Evolutionary conservation across 1,140 invertebrate species (phyloP), one percentile per base, ranked within the genome.

Genomic region (Sycophila sp.): DNA sequence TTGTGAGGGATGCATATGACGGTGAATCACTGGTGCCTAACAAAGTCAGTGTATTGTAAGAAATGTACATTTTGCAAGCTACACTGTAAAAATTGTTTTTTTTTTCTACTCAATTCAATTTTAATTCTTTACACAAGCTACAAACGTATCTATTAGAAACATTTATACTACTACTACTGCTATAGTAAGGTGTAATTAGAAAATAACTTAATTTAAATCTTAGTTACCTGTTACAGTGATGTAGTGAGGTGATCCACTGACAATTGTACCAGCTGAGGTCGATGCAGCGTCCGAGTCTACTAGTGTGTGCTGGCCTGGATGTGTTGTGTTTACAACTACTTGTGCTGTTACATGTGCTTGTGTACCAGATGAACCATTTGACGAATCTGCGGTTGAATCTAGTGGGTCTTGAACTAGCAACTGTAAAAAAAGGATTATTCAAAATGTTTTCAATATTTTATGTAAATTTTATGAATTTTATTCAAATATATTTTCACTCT

Each of bases 151-250:
- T n/a, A n/a, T n/a, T n/a, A n/a, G n/a, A n/a, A n/a, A n/a, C n/a
- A n/a, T n/a, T n/a, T n/a, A n/a, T n/a, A n/a, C n/a, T n/a, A n/a
- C n/a, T n/a, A n/a, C n/a, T n/a, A n/a, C n/a, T n/a, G n/a, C n/a
- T n/a, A n/a, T n/a, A n/a, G n/a, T n/a, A n/a, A n/a, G n/a, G n/a
- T n/a, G n/a, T n/a, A 22, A 17, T 47, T 22, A 6, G 8, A 22
- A 47, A 47, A 47, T 22, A 10, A 2, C 19, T 22, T 1, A 47
- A 47, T 47, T 0, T 22, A 22, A 6, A 69, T 49, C 64, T 22
- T 28, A 71, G 56, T 73, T 79, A 88, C 87, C 87, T 81, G 87
- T 87, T 56, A 88, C 87, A 59, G 87, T 88, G 53, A 88, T 88
- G 62, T 87, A 88, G 65, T 88, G 87, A 13, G 87, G 85, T 17